Evolutionary conservation across 1,140 invertebrate genomes (phyloP).

Genomic region (Agrilus planipennis): DNA sequence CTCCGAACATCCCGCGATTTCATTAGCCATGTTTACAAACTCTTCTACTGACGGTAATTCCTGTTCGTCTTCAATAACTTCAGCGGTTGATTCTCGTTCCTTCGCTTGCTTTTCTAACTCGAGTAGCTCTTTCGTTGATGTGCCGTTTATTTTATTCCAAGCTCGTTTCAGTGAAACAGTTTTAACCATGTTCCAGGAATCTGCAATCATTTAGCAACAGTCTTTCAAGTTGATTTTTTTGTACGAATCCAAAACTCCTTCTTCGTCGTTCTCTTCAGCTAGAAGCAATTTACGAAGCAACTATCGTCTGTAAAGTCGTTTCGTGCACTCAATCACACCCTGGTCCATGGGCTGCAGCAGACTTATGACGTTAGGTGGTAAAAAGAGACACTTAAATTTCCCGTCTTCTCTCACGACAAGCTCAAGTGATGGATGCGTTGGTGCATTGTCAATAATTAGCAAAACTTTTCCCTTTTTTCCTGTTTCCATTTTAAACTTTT

Average conservation of each 20-base stretch:
- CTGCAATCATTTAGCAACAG: too few species aligned
- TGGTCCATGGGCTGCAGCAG: constrained; percentile 34
- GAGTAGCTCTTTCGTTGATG: background rate
- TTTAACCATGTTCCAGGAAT: too few species aligned
- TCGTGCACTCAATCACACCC: constrained; percentile 24
- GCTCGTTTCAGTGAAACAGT: constrained; percentile 13
- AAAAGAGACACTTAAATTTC: constrained; percentile 23
- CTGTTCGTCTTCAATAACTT: background rate
- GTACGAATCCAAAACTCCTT: constrained; percentile 7
- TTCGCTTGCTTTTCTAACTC: background rate
- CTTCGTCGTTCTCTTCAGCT: constrained; percentile 2
- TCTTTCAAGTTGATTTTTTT: constrained; percentile 20
- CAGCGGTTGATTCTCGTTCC: background rate
- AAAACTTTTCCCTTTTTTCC: constrained; percentile 27
- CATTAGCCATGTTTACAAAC: background rate
- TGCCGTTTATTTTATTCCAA: constrained; percentile 15
- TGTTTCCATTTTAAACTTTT: background rate
- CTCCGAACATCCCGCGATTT: background rate
- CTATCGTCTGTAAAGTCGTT: constrained; percentile 19
- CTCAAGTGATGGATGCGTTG: constrained; percentile 26
- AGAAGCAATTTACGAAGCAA: constrained; percentile 9
- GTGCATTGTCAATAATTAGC: constrained; percentile 33
- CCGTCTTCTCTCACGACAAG: constrained; percentile 13
- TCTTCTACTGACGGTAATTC: background rate
- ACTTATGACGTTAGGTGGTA: constrained; percentile 36